These are phyloP conservation scores for Beris morrisii DNA, from an alignment of 2,888 invertebrate genomes.

Conservation along the genomic window DNA sequence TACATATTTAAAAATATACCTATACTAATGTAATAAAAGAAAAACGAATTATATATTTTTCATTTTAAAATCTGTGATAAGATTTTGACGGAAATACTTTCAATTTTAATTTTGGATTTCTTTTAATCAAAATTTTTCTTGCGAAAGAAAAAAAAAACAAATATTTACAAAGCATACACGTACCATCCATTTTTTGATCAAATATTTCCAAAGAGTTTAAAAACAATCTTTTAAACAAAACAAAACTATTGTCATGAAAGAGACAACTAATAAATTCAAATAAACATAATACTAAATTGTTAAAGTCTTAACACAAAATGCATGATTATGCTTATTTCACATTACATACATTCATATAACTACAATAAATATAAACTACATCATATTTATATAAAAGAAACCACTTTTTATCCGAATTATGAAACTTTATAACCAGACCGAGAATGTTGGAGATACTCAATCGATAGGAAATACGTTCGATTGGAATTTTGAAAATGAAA, in stretches of 20 bases:
- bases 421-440: not conserved
- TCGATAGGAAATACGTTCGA: not conserved
- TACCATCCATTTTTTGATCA: constrained; percentile 30
- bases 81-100: constrained; percentile 32
- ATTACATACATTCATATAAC: too few species aligned
- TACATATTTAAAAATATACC: constrained; percentile 25
- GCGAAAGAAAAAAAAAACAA: constrained; percentile 9
- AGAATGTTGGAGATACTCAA: not conserved
- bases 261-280: not conserved
- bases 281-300: not conserved
- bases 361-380: not conserved
- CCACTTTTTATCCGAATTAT: constrained; percentile 1
- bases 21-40: constrained; percentile 9
- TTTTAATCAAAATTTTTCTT: too few species aligned
- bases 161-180: constrained; percentile 7
- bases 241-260: not conserved
- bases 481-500: not conserved
- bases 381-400: constrained; percentile 2
- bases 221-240: constrained; percentile 15
- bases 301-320: constrained; percentile 25
- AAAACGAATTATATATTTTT: constrained; percentile 32
- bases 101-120: not conserved
- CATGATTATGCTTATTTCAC: too few species aligned
- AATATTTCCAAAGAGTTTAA: constrained; percentile 15
- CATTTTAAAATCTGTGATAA: constrained; percentile 38